phyloP scores from a whole-genome alignment of 37 sponge, comb jelly and placozoan genomes.

The Petrosia ficiformis region DNA sequence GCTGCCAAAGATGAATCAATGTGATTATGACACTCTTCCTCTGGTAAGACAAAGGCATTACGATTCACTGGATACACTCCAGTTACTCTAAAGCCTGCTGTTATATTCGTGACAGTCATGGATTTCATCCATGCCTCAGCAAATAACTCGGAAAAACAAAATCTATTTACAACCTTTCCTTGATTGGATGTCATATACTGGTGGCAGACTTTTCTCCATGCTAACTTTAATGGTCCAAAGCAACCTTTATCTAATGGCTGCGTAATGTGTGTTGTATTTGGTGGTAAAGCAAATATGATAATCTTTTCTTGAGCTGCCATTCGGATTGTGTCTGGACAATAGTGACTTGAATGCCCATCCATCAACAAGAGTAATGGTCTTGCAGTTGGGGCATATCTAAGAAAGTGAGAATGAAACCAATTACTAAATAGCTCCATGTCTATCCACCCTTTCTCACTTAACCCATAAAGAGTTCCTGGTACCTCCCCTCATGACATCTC shows the following conservation, averaged over 20 bases:
- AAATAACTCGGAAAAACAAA: neutral
- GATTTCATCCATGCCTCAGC: neutral
- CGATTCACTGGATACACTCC: neutral
- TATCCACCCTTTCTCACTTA: conserved; percentile 35
- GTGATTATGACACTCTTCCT: too few species aligned
- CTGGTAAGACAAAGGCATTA: too few species aligned
- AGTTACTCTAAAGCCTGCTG: neutral
- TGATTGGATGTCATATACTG: neutral
- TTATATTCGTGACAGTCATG: neutral
- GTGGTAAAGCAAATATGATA: too few species aligned
- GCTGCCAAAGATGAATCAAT: too few species aligned
- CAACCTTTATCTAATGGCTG: neutral
- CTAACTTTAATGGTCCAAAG: neutral
- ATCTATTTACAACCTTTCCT: neutral
- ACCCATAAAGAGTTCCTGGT: conserved; percentile 25
- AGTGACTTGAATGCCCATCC: too few species aligned
- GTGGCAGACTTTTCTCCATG: neutral
- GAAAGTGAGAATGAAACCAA: conserved; percentile 25
- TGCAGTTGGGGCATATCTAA: conserved; percentile 4
- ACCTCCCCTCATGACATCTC: conserved; percentile 14
- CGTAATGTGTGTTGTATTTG: conserved; percentile 12
- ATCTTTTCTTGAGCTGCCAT: conserved; percentile 21
- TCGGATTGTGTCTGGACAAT: too few species aligned
- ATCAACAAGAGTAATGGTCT: conserved; percentile 23
- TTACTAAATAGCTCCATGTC: conserved; percentile 13